Base-by-base conservation (phyloP, 2,113 vertebrate species). In the Stictonetta naevosa region DNA sequence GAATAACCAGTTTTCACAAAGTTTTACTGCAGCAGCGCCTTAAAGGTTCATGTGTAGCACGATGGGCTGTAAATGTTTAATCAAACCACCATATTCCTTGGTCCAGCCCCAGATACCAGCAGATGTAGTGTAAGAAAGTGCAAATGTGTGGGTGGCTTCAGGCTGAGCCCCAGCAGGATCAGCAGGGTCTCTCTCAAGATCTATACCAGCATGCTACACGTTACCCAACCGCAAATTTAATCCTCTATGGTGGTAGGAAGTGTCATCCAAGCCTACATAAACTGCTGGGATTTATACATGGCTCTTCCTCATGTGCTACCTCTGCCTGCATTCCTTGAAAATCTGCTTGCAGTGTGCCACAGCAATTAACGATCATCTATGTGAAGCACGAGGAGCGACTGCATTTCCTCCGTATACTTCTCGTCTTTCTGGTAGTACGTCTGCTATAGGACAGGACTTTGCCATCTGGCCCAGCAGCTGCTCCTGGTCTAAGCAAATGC, bases 381-480 rank as follows among this genome's bases (percentile, higher is more conserved):
- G 20, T 0, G 1, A 69, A 40, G 77, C 60, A 72, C 2, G 4
- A 75, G 56, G 22, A 56, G 26, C 29, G 14, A 52, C 0, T 17
- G 19, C 8, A 10, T 29, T 75, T 64, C 60, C 67, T 48, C 25
- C 2, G 0, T 4, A 26, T 2, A 4, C 56, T 83, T 77, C 8
- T 34, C 34, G 3, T 62, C 75, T 42, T 88, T 56, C 31, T 50
- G 71, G 34, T 20, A 28, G 16, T 40, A 4, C 1, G 12, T 59
- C 83, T 84, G 62, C n/a, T 59, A 31, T 25, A 53, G 67, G 55
- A 46, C n/a, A 83, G 67, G 44, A 25, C 72, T 83, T 68, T 0
- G 6, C 53, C 86, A 78, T 90, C 82, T 78, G 90, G 77, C 73
- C 60, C 53, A 55, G 83, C 72, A 92, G 90, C 77, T 90, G 91